Evolutionary conservation across 1,140 invertebrate genomes (phyloP), one percentile per base, ranked within the genome.

Genomic region (Manduca sexta): DNA sequence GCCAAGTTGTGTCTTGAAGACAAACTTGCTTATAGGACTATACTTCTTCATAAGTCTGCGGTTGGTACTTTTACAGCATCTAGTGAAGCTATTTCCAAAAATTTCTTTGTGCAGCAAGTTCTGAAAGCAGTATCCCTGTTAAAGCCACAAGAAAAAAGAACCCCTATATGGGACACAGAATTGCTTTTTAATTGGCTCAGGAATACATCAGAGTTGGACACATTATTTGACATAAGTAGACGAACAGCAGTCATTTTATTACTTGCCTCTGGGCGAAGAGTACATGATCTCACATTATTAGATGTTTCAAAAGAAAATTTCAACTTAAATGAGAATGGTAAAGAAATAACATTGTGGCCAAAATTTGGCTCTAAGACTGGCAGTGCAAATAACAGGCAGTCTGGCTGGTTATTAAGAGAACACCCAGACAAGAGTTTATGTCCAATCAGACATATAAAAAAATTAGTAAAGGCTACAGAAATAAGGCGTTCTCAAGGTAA

Each of bases 341-440:
- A 58, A 10, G 51, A 54, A 31, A 46, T 73, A 60, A 49, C 42
- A 60, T 44, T 59, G 3, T 69, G 60, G 56, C 72, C 72, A 26
- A 46, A 11, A 35, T 75, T 67, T 60, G 68, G 68, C 1, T 76
- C 62, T n/a, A 74, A 77, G 35, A 74, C 69, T 12, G 69, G 72
- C 44, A 42, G 51, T 2, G 21, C 38, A 1, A 42, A 13, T 17
- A 26, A 48, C 34, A 16, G 37, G 29, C 58, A 53, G 10, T 56
- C 52, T 8, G 58, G 46, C 13, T 61, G 53, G 59, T 31, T 26
- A 21, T 29, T 51, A 15, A 35, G 8, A 2, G 10, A 26, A 14
- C 44, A 51, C 18, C 10, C 15, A 14, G 37, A 48, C 30, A 2
- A 21, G 10, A 16, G 14, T 3, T n/a, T 55, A 1, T 48, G 45